Percentiles rank a stretch among this genome's conserved stretches.
Conservation (phyloP, 2,888 invertebrate genomes). For the Arge pagana region DNA sequence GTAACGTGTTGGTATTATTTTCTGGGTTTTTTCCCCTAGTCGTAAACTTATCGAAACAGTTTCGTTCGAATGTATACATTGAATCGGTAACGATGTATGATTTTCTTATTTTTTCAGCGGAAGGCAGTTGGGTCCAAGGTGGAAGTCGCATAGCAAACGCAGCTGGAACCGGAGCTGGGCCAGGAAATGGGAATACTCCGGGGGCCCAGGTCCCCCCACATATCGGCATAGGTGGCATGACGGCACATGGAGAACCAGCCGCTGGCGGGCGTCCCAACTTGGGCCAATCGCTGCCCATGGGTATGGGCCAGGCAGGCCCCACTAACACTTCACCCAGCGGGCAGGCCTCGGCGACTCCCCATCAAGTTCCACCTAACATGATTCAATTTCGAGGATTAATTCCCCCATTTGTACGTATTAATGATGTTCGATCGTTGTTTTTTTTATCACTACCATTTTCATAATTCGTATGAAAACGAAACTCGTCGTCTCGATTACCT, state of each 20-base stretch:
- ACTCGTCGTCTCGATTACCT: too few species aligned
- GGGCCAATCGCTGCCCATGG: constrained; percentile 59
- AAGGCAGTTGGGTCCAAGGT: constrained; percentile 89
- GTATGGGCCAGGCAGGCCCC: constrained; percentile 60
- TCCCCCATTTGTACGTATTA: constrained; percentile 74
- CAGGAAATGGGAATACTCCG: constrained; percentile 56
- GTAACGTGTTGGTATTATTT: constrained; percentile 7
- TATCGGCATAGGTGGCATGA: constrained; percentile 36
- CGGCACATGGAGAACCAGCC: constrained; percentile 47
- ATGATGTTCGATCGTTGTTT: too few species aligned
- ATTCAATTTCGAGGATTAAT: constrained; percentile 74
- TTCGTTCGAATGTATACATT: not conserved
- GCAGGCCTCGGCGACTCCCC: constrained; percentile 37
- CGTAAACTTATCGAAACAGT: not conserved
- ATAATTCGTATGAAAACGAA: too few species aligned
- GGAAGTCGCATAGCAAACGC: constrained; percentile 68
- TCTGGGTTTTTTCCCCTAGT: constrained; percentile 5
- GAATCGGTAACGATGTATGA: too few species aligned
- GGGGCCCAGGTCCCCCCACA: constrained; percentile 58
- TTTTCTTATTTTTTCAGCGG: constrained; percentile 65
- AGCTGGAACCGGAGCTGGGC: constrained; percentile 47
- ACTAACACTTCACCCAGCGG: constrained; percentile 42
- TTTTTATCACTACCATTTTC: too few species aligned
- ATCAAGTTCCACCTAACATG: constrained; percentile 48
- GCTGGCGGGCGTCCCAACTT: constrained; percentile 59